Evolutionary conservation across 1,140 invertebrate genomes (phyloP).

Genomic region (Camponotus vicinus): DNA sequence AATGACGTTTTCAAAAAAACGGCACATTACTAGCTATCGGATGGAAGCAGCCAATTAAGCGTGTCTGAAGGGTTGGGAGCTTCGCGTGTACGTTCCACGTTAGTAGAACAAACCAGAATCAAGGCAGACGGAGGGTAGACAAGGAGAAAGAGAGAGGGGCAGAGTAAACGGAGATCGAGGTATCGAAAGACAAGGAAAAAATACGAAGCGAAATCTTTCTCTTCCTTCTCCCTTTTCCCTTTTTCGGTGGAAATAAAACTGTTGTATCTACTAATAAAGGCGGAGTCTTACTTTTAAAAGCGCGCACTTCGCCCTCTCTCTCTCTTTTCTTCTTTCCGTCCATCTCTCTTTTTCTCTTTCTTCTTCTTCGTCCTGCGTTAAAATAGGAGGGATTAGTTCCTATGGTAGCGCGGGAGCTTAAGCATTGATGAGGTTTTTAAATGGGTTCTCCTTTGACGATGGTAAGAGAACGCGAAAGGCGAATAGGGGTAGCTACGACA

Average conservation of each 20-base stretch:
- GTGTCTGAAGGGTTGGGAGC: conserved; percentile 44
- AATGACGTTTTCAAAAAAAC: neutral
- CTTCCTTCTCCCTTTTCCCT: conserved; percentile 46
- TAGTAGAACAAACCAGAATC: conserved; percentile 47
- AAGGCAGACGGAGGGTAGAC: conserved; percentile 32
- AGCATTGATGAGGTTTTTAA: conserved; percentile 87
- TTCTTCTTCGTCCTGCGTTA: conserved; percentile 80
- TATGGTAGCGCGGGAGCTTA: conserved; percentile 85
- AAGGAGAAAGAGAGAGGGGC: neutral
- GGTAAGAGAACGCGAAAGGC: conserved; percentile 70
- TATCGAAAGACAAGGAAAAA: conserved; percentile 55
- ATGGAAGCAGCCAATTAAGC: conserved; percentile 60
- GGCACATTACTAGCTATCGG: conserved; percentile 31
- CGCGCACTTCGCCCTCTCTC: conserved; percentile 71
- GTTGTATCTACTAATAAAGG: conserved; percentile 85
- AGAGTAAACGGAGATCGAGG: conserved; percentile 17
- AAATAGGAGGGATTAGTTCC: conserved; percentile 87
- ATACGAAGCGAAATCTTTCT: conserved; percentile 37
- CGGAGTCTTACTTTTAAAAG: conserved; percentile 85
- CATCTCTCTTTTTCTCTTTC: conserved; percentile 54
- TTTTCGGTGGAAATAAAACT: conserved; percentile 83
- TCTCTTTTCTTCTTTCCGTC: conserved; percentile 3
- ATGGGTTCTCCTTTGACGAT: conserved; percentile 87
- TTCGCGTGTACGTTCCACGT: conserved; percentile 34
- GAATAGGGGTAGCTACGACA: conserved; percentile 62